A percentile compares a stretch with the other conserved stretches of the same genome.
phyloP scores from a whole-genome alignment of 92 coral and sea anemone species.

The Isaurus tuberculatus region DNA sequence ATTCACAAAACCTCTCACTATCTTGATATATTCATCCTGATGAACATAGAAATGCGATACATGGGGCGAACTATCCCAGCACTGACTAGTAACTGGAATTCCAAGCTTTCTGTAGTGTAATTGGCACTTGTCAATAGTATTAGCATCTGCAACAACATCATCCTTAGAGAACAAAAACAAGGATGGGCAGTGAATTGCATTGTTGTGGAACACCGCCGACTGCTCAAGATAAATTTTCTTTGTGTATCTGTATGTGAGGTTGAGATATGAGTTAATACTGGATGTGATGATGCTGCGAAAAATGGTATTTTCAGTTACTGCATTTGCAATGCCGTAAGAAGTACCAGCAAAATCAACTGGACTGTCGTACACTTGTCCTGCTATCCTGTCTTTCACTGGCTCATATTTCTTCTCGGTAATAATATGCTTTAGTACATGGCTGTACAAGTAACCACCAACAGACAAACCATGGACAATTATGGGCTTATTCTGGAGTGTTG shows the following conservation, averaged over 20 bases:
- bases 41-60: constrained; percentile 93
- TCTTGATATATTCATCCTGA: constrained; percentile 74
- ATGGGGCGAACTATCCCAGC: constrained; percentile 95
- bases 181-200: constrained; percentile 88
- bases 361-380: constrained; percentile 93
- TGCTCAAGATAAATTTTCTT: constrained; percentile 72
- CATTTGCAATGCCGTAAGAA: constrained; percentile 88
- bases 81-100: constrained; percentile 76
- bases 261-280: constrained; percentile 70
- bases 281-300: constrained; percentile 68
- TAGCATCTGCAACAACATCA: constrained; percentile 78
- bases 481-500: constrained; percentile 66
- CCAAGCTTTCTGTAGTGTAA: constrained; percentile 77
- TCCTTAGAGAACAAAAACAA: constrained; percentile 89
- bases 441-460: constrained; percentile 93
- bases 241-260: constrained; percentile 74
- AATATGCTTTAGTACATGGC: constrained; percentile 89
- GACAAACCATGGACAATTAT: constrained; percentile 90
- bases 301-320: constrained; percentile 69
- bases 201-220: constrained; percentile 78
- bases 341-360: constrained; percentile 96
- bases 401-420: constrained; percentile 67
- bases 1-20: constrained; percentile 67
- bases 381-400: constrained; percentile 82
- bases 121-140: constrained; percentile 69